A percentile compares a stretch with the other conserved stretches of the same genome.
phyloP scores from a whole-genome alignment of 1,140 invertebrate species.

The Harpegnathos saltator region DNA sequence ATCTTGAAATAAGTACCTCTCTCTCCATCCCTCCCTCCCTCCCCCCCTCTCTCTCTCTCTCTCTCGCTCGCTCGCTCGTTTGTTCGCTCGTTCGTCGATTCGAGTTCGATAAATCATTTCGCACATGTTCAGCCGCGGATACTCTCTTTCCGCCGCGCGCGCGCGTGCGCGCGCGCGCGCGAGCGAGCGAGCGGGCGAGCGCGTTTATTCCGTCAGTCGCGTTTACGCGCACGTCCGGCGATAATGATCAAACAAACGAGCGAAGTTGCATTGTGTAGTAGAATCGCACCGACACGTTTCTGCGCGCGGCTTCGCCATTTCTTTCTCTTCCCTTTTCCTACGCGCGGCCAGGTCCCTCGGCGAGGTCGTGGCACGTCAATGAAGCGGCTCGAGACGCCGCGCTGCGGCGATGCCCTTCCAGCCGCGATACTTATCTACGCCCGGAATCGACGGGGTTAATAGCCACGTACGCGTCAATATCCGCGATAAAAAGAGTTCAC shows the following conservation, averaged over 20 bases:
- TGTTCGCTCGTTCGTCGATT: background rate
- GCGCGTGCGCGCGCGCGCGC: too few species aligned
- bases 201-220: too few species aligned
- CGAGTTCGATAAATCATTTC: background rate
- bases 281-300: constrained; percentile 15
- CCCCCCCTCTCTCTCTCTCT: too few species aligned
- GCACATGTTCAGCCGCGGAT: background rate
- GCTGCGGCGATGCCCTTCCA: too few species aligned
- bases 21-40: too few species aligned
- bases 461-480: constrained; percentile 48
- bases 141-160: background rate
- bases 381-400: background rate
- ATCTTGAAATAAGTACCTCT: background rate
- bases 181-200: too few species aligned
- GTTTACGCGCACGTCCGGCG: background rate
- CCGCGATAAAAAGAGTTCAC: constrained; percentile 13
- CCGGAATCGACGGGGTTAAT: constrained; percentile 40
- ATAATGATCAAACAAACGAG: constrained; percentile 10
- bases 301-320: background rate
- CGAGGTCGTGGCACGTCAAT: background rate
- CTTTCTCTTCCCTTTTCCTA: constrained; percentile 21
- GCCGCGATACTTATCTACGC: constrained; percentile 30
- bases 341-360: background rate
- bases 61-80: too few species aligned
- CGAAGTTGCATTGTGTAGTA: background rate